These are phyloP conservation scores for Trichosurus vulpecula DNA, from an alignment of 2,797 vertebrate genomes.

Conservation along the genomic window DNA sequence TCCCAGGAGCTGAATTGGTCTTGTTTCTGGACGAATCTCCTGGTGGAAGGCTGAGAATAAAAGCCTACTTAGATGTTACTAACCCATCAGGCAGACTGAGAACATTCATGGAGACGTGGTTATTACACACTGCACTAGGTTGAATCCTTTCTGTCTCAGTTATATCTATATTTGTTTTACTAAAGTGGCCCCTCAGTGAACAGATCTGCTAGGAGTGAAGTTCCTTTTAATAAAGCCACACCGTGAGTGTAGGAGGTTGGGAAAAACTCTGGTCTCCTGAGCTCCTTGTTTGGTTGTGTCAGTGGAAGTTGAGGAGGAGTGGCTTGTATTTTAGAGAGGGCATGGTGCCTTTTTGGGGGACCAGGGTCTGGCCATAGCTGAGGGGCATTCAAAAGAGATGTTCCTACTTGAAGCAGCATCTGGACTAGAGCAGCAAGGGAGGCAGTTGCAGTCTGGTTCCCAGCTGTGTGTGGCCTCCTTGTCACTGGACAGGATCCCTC, in stretches of 20 bases:
- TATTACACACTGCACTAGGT: not conserved
- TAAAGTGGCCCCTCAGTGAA: not conserved
- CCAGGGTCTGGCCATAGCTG: not conserved
- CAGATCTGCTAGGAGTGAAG: not conserved
- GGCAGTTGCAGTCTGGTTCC: not conserved
- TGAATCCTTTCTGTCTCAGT: not conserved
- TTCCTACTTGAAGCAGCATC: not conserved
- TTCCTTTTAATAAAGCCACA: not conserved
- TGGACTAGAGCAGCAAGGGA: not conserved
- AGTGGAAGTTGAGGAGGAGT: not conserved
- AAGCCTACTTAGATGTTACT: too few relatives aligned
- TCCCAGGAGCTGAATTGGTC: not conserved
- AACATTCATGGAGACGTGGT: not conserved
- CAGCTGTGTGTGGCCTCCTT: not conserved
- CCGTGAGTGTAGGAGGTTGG: not conserved
- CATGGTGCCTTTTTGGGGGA: not conserved
- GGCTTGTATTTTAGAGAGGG: not conserved
- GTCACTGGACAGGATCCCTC: not conserved
- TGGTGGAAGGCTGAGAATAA: not conserved
- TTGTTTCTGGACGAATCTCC: not conserved
- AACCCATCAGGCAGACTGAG: not conserved
- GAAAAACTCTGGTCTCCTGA: not conserved
- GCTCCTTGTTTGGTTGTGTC: not conserved
- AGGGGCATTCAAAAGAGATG: not conserved
- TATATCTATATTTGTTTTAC: not conserved